Evolutionary conservation across 1,140 invertebrate genomes (phyloP).

Genomic region (Globodera rostochiensis): DNA sequence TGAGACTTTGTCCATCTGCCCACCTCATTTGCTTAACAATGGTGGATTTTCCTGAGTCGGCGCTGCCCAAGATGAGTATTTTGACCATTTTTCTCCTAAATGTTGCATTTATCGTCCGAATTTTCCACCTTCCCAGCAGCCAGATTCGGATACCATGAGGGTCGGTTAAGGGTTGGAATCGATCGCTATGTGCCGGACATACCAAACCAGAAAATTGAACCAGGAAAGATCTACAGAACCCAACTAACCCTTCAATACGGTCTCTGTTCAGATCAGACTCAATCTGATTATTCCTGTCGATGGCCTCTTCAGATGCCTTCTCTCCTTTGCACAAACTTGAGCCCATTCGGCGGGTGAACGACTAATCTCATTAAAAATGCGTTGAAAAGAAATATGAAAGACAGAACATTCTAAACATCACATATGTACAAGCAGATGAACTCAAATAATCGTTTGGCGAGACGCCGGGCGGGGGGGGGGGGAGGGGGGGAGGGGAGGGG

Average conservation of each 20-base stretch:
- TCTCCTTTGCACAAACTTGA: constrained; percentile 45
- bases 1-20: background rate
- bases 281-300: constrained; percentile 45
- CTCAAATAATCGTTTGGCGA: background rate
- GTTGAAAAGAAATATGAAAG: background rate
- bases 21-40: constrained; percentile 53
- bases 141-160: no score
- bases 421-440: background rate
- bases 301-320: constrained; percentile 43
- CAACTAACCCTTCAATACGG: constrained; percentile 19
- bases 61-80: constrained; percentile 44
- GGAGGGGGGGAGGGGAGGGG: no score
- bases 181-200: no score
- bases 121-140: background rate
- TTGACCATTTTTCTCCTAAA: constrained; percentile 36
- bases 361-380: background rate
- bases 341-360: constrained; percentile 31
- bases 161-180: no score
- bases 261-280: constrained; percentile 44
- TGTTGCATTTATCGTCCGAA: constrained; percentile 17
- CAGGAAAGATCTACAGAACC: no score
- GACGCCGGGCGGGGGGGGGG: no score
- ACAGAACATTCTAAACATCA: background rate
- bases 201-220: no score
- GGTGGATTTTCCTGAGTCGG: constrained; percentile 48